Conservation (phyloP, 2,113 vertebrate species). For the Oryzias curvinotus region DNA sequence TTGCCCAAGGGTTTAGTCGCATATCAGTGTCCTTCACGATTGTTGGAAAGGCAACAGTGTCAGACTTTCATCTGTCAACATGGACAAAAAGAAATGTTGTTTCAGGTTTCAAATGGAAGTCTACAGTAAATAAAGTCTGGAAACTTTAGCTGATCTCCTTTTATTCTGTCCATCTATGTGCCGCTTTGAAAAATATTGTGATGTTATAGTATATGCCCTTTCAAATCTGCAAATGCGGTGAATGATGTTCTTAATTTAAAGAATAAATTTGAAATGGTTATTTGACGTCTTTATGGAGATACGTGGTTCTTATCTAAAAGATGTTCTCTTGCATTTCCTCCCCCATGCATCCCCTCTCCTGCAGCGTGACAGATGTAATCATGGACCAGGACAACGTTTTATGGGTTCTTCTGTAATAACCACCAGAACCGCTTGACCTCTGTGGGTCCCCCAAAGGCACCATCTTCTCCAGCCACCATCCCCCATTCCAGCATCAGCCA, state of each 20-base stretch:
- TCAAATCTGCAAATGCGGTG: constrained; percentile 11
- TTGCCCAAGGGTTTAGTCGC: constrained; percentile 50
- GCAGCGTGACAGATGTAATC: constrained; percentile 73
- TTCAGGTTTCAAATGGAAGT: constrained; percentile 53
- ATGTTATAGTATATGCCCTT: background rate
- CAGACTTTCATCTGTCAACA: constrained; percentile 58
- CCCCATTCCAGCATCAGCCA: constrained; percentile 40
- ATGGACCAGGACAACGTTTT: constrained; percentile 68
- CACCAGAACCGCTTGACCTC: constrained; percentile 66
- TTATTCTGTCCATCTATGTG: constrained; percentile 12
- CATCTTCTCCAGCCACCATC: constrained; percentile 23
- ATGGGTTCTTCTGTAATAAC: constrained; percentile 73
- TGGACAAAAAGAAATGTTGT: constrained; percentile 55
- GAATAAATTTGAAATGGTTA: constrained; percentile 11
- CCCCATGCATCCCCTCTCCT: constrained; percentile 46
- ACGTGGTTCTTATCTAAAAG: constrained; percentile 32
- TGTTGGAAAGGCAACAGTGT: constrained; percentile 43
- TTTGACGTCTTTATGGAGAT: constrained; percentile 12
- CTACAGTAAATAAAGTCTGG: constrained; percentile 47
- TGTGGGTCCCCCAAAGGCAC: constrained; percentile 60
- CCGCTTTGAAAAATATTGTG: constrained; percentile 1
- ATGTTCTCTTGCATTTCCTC: constrained; percentile 48
- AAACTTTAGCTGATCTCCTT: constrained; percentile 27
- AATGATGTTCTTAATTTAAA: constrained; percentile 30
- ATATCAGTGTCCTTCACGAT: constrained; percentile 54